Base-by-base conservation (phyloP, 37 sponge, comb jelly and placozoan species). In the Geodia barretti region DNA sequence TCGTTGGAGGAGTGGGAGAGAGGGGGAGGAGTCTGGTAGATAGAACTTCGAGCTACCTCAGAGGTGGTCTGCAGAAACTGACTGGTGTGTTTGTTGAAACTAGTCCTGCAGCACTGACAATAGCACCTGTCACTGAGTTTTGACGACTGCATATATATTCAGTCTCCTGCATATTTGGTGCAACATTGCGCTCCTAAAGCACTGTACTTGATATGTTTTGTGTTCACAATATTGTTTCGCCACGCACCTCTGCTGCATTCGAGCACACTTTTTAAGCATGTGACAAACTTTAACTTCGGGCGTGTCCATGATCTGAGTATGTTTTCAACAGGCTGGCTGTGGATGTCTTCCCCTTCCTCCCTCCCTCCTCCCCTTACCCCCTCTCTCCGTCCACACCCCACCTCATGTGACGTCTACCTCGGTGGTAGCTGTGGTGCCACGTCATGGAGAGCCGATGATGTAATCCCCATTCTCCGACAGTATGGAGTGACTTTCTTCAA, bases 401-500 rank as follows among this genome's bases (percentile, higher is more conserved):
- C 70, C 71, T 73, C 32, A 31, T 81, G 59, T 41, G 89, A 92
- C 34, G 90, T 95, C 35, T 95, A 89, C 42, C 83, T 95, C 19
- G 92, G 86, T 1, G 96, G 96, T 1, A 89, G 84, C 70, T 92
- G 93, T 74, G 96, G 90, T 7, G 32, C 37, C 25, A 81, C 90
- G 7, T 60, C 89, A 17, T 95, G 96, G 96, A 75, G 96, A 68
- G 5, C 37, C 0, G 87, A 95, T 5, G 78, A 79, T 5, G 77
- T 86, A 11, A 81, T 87, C 2, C 95, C 95, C 0, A 62, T 92
- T 14, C 83, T 94, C 5, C 80, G 88, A 33, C 79, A 90, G 68
- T 60, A 75, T 26, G 80, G 83, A 23, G 73, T 93, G 70, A 73
- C 94, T 26, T 96, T 66, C 86, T 96, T 83, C 82, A 83, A 89